These are phyloP conservation scores for Andricus quercusramuli DNA, from an alignment of 2,888 invertebrate species.

Conservation along the genomic window DNA sequence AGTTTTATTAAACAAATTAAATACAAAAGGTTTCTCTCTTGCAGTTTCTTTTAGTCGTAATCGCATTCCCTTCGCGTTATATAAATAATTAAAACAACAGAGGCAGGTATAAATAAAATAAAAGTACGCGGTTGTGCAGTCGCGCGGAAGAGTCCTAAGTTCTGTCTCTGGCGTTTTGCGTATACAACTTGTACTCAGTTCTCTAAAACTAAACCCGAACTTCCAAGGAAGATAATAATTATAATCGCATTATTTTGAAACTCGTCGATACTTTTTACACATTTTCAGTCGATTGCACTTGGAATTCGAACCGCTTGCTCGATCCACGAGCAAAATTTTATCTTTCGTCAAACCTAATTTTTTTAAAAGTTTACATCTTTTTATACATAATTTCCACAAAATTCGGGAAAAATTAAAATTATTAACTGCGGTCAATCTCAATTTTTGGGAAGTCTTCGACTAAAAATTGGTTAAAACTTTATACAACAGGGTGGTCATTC, in stretches of 20 bases:
- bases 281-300: conserved; percentile 38
- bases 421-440: background rate
- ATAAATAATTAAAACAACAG: conserved; percentile 74
- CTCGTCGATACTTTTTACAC: conserved; percentile 33
- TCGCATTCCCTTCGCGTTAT: conserved; percentile 54
- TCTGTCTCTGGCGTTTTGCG: conserved; percentile 42
- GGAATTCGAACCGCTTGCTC: conserved; percentile 48
- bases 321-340: conserved; percentile 58
- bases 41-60: conserved; percentile 56
- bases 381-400: background rate
- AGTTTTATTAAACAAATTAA: conserved; percentile 77
- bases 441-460: no score
- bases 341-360: conserved; percentile 10
- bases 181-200: conserved; percentile 40
- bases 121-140: conserved; percentile 47
- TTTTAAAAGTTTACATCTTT: conserved; percentile 1
- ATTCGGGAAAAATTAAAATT: background rate
- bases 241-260: conserved; percentile 34
- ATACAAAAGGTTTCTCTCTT: conserved; percentile 70
- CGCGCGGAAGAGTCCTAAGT: conserved; percentile 41
- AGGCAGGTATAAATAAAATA: conserved; percentile 61
- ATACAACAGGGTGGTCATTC: background rate
- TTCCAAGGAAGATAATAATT: conserved; percentile 16
- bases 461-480: background rate
- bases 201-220: conserved; percentile 40